Conservation (phyloP, 1,140 invertebrate species). For the Meteorus sp. region DNA sequence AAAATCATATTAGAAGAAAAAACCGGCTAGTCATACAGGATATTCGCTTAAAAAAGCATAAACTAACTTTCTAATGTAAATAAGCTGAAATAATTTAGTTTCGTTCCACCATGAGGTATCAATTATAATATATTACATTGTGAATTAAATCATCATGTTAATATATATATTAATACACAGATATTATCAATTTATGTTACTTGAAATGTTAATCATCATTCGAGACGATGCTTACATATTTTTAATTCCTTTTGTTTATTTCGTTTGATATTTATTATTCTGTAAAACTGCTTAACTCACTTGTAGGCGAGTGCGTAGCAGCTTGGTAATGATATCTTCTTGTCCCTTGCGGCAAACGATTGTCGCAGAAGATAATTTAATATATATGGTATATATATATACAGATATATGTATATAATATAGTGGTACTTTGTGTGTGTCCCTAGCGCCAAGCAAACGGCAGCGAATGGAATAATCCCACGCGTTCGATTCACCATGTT, state of each 20-base stretch:
- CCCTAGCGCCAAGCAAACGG: conserved; percentile 10
- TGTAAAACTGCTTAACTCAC: no score
- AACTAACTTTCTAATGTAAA: conserved; percentile 19
- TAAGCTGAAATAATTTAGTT: neutral
- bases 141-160: neutral
- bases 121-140: neutral
- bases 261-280: no score
- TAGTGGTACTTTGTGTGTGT: conserved; percentile 6
- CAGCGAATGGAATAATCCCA: conserved; percentile 28
- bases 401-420: neutral
- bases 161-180: neutral
- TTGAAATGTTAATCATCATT: no score
- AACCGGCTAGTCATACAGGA: conserved; percentile 8
- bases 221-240: no score
- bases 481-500: conserved; percentile 28
- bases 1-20: no score
- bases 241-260: no score
- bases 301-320: neutral
- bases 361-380: conserved; percentile 28
- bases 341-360: conserved; percentile 20
- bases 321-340: conserved; percentile 24
- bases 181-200: no score
- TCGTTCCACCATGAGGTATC: neutral
- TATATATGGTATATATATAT: conserved; percentile 9
- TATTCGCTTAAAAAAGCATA: conserved; percentile 21